Evolutionary conservation across 2,113 vertebrate species (phyloP).

Genomic region (Maccullochella peelii): DNA sequence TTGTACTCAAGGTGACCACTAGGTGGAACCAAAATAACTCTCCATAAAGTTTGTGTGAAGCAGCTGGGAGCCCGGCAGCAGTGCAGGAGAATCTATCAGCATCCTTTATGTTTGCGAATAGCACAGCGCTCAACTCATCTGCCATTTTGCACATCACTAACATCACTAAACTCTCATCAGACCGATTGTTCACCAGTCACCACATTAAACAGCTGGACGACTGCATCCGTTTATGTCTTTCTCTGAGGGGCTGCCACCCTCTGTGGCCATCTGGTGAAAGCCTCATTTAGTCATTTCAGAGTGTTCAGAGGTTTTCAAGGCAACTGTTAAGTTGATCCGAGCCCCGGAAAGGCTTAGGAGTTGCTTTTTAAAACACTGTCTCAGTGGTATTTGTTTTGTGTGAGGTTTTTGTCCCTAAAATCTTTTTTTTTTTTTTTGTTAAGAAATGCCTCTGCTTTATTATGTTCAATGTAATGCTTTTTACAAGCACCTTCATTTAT

Average conservation of each 20-base stretch:
- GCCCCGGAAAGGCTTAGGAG: not conserved
- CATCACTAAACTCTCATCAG: not conserved
- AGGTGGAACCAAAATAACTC: conserved; percentile 54
- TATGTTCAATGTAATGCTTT: conserved; percentile 1
- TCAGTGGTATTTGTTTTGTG: not conserved
- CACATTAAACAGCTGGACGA: not conserved
- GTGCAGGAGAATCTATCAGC: not conserved
- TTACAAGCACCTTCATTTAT: conserved; percentile 3
- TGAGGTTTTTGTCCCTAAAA: not conserved
- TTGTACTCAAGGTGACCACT: conserved; percentile 50
- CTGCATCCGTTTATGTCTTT: not conserved
- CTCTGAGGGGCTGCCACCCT: not conserved
- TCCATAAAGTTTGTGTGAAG: not conserved
- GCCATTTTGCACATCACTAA: not conserved
- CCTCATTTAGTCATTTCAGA: conserved; percentile 14
- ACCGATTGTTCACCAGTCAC: not conserved
- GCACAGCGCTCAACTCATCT: not conserved
- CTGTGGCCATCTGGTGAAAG: conserved; percentile 18
- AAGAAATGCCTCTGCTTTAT: not conserved
- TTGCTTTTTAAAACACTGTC: not conserved
- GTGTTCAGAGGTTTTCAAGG: not conserved
- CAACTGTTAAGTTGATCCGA: not conserved
- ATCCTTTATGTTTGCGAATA: not conserved
- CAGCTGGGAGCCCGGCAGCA: not conserved
- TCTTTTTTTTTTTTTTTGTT: not conserved